Evolutionary conservation across 2,113 vertebrate species (phyloP).

Genomic region (Gallinago jamesoni): DNA sequence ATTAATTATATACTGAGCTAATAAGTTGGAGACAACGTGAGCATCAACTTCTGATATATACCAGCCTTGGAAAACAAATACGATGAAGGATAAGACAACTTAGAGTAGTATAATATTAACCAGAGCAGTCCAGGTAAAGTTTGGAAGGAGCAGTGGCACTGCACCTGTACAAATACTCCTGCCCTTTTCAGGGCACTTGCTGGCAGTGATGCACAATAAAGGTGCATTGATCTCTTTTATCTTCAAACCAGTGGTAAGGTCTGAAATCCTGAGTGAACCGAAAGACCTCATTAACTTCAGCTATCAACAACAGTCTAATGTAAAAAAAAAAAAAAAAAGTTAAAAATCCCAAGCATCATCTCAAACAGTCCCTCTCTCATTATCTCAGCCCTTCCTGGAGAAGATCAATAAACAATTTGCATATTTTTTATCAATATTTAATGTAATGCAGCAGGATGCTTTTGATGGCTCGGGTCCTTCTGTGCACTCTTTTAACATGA

Average conservation of each 20-base stretch:
- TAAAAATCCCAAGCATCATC: slow-evolving; percentile 59
- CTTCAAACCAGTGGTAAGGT: slow-evolving; percentile 34
- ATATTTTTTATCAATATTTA: slow-evolving; percentile 90
- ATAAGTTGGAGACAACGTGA: slow-evolving; percentile 11
- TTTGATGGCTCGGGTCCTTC: slow-evolving; percentile 73
- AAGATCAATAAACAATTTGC: slow-evolving; percentile 88
- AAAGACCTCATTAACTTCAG: slow-evolving; percentile 69
- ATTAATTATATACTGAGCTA: slow-evolving; percentile 55
- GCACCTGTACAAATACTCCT: slow-evolving; percentile 59
- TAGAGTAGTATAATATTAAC: slow-evolving; percentile 54
- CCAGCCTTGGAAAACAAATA: slow-evolving; percentile 25
- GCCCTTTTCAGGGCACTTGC: slow-evolving; percentile 31
- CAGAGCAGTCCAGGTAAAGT: not conserved
- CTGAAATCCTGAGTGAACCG: slow-evolving; percentile 55
- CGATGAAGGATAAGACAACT: not conserved
- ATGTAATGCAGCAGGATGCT: slow-evolving; percentile 81
- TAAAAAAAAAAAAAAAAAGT: not conserved
- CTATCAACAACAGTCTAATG: slow-evolving; percentile 57
- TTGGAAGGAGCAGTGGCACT: not conserved
- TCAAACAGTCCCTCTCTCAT: slow-evolving; percentile 60
- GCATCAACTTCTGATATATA: not conserved
- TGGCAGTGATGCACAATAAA: slow-evolving; percentile 49
- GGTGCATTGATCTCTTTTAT: slow-evolving; percentile 64
- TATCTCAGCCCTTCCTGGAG: slow-evolving; percentile 66
- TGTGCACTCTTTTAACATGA: slow-evolving; percentile 76